Evolutionary conservation across 2,113 vertebrate species (phyloP).

Genomic region (Megaceryle torquata): DNA sequence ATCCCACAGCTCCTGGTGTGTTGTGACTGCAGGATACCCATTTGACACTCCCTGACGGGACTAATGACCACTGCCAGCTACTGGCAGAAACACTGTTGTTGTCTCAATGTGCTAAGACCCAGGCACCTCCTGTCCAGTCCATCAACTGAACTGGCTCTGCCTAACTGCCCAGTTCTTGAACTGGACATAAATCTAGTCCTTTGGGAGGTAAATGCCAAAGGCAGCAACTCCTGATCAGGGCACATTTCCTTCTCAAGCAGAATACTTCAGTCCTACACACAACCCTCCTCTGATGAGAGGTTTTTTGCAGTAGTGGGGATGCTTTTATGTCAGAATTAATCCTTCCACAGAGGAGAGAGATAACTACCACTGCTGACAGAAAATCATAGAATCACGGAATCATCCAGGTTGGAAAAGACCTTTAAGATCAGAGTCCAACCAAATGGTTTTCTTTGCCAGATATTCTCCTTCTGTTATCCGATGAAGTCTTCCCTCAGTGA

Average conservation of each 20-base stretch:
- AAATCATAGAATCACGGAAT: too few relatives aligned
- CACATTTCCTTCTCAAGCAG: background rate
- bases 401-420: too few relatives aligned
- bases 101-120: background rate
- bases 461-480: background rate
- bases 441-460: background rate
- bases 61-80: background rate
- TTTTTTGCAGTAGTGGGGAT: background rate
- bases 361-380: background rate
- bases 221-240: background rate
- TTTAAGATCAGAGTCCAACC: too few relatives aligned
- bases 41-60: background rate
- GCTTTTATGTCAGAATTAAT: background rate
- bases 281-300: background rate
- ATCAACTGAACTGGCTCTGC: background rate
- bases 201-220: background rate
- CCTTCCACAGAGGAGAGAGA: background rate
- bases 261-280: background rate
- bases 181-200: background rate
- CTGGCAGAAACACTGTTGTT: background rate
- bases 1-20: background rate
- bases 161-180: background rate
- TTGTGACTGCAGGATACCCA: background rate
- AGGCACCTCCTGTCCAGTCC: background rate
- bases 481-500: background rate